These are phyloP conservation scores for Galendromus occidentalis DNA, from an alignment of 1,140 invertebrate species.

Conservation along the genomic window DNA sequence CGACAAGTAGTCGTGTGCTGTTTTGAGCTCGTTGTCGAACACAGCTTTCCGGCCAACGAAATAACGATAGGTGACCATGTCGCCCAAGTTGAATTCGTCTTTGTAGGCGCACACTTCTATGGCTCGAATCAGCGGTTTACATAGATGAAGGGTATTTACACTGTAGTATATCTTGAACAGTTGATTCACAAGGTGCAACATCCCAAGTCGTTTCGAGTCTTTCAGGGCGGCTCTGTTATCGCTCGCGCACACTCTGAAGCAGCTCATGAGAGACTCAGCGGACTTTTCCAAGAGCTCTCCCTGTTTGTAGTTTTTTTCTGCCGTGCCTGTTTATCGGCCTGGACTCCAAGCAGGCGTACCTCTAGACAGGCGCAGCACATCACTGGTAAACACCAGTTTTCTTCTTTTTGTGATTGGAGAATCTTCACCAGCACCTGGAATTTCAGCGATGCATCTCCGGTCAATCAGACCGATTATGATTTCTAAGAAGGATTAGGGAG, in stretches of 20 bases:
- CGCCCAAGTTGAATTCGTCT: slow-evolving; percentile 57
- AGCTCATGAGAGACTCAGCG: slow-evolving; percentile 75
- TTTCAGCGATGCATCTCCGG: neutral
- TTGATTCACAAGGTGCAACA: slow-evolving; percentile 88
- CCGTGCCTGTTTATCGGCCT: slow-evolving; percentile 17
- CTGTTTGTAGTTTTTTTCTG: slow-evolving; percentile 21
- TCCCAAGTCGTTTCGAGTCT: slow-evolving; percentile 81
- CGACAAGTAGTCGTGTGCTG: slow-evolving; percentile 71
- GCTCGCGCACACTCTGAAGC: slow-evolving; percentile 84
- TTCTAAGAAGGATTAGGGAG: neutral
- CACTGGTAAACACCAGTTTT: slow-evolving; percentile 82
- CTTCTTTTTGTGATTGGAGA: slow-evolving; percentile 69
- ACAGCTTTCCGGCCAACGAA: slow-evolving; percentile 91
- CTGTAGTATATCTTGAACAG: slow-evolving; percentile 91
- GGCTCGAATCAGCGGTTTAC: slow-evolving; percentile 84
- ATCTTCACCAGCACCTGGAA: slow-evolving; percentile 47
- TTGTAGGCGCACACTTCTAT: slow-evolving; percentile 77
- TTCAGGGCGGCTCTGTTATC: slow-evolving; percentile 62
- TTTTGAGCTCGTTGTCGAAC: slow-evolving; percentile 89
- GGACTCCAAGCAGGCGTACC: slow-evolving; percentile 50
- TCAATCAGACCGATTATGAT: neutral
- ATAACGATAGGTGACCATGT: slow-evolving; percentile 81
- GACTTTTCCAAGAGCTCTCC: slow-evolving; percentile 75
- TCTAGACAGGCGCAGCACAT: slow-evolving; percentile 76
- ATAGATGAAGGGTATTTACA: slow-evolving; percentile 79